phyloP scores from a whole-genome alignment of 2,888 invertebrate species.

The Marasmarcha lunaedactyla region DNA sequence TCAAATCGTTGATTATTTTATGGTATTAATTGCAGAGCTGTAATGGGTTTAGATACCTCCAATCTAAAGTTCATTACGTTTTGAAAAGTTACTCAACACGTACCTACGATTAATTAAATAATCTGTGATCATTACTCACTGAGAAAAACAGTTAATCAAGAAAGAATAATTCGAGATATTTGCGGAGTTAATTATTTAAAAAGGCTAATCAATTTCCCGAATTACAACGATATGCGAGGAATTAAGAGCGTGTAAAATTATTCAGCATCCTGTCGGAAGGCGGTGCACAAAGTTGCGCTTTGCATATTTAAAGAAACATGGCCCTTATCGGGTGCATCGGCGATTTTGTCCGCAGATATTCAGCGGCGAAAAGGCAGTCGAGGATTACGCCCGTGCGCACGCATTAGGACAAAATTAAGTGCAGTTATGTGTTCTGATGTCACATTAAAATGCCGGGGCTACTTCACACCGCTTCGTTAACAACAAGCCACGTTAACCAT shows the following conservation, averaged over 20 bases:
- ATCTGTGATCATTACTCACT: too few species aligned
- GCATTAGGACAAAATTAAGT: slow-evolving; percentile 68
- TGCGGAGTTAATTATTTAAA: slow-evolving; percentile 1
- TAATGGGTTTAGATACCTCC: too few species aligned
- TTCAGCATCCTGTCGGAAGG: slow-evolving; percentile 58
- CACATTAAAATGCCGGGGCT: slow-evolving; percentile 65
- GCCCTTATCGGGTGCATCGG: slow-evolving; percentile 62
- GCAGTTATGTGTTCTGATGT: slow-evolving; percentile 61
- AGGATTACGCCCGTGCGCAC: slow-evolving; percentile 39
- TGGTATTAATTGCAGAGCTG: too few species aligned
- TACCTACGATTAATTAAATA: too few species aligned
- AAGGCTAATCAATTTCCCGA: background rate
- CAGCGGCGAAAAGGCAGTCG: slow-evolving; percentile 44
- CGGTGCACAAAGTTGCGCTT: slow-evolving; percentile 56
- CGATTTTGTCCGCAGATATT: slow-evolving; percentile 58
- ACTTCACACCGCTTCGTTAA: slow-evolving; percentile 41
- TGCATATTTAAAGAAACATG: slow-evolving; percentile 65
- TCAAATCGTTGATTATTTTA: too few species aligned
- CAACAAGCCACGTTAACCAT: slow-evolving; percentile 38
- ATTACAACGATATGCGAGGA: slow-evolving; percentile 41
- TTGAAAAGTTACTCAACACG: too few species aligned
- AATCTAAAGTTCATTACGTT: too few species aligned
- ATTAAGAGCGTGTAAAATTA: slow-evolving; percentile 67
- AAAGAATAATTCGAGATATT: background rate
- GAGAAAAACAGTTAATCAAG: too few species aligned